Evolutionary conservation across 2,797 vertebrate species (phyloP).

Genomic region (Iguana delicatissima): DNA sequence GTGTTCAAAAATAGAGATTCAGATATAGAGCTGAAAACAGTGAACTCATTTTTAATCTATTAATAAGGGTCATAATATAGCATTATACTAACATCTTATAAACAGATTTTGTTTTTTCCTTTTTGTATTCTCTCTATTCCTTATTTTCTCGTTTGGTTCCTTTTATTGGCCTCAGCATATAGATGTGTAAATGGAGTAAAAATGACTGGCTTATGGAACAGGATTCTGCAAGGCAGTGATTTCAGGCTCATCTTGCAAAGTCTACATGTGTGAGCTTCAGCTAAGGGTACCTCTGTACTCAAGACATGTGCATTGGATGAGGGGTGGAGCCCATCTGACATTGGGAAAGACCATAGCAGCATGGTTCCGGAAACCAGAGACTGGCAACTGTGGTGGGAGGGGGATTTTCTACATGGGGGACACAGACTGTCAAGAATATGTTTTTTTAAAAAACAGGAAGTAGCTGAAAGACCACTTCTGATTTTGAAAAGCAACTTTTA

Average conservation of each 20-base stretch:
- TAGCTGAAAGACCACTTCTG: too few species aligned
- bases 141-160: not conserved
- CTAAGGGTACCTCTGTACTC: too few species aligned
- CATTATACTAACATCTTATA: constrained; percentile 54
- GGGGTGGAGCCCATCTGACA: too few species aligned
- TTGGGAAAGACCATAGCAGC: not conserved
- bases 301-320: too few species aligned
- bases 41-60: constrained; percentile 51
- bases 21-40: constrained; percentile 41
- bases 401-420: too few species aligned
- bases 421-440: too few species aligned
- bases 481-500: too few species aligned
- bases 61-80: constrained; percentile 46
- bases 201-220: constrained; percentile 84
- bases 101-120: constrained; percentile 45
- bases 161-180: constrained; percentile 56
- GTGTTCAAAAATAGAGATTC: constrained; percentile 6
- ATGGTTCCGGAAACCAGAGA: not conserved
- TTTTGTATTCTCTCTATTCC: constrained; percentile 45
- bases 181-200: constrained; percentile 69
- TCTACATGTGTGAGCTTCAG: too few species aligned
- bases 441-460: too few species aligned
- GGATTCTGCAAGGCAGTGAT: constrained; percentile 82
- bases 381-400: not conserved
- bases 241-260: constrained; percentile 79